Conservation (phyloP, 2,888 invertebrate species). For the Mystacides longicornis region DNA sequence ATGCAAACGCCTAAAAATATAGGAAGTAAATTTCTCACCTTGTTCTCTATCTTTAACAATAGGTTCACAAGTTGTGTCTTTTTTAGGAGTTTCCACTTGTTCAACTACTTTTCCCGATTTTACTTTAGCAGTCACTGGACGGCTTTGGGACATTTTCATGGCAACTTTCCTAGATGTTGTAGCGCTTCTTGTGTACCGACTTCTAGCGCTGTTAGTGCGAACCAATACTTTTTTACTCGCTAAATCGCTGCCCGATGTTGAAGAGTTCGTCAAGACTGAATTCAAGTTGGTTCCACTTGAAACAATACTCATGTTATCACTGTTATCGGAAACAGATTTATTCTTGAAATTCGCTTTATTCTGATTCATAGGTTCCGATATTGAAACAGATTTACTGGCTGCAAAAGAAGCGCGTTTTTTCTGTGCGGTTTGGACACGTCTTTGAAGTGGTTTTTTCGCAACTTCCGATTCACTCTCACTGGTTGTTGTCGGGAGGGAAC, state of each 20-base stretch:
- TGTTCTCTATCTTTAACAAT: constrained; percentile 62
- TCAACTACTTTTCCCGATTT: constrained; percentile 49
- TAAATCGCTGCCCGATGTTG: constrained; percentile 39
- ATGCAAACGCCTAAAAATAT: not conserved
- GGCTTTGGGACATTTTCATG: constrained; percentile 44
- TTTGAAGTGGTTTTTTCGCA: constrained; percentile 36
- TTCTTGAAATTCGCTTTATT: constrained; percentile 30
- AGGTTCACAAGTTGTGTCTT: constrained; percentile 34
- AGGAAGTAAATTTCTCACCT: constrained; percentile 38
- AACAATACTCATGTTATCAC: constrained; percentile 43
- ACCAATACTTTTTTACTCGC: constrained; percentile 40
- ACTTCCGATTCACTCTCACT: constrained; percentile 45
- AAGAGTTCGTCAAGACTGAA: constrained; percentile 39
- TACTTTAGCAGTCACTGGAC: constrained; percentile 58
- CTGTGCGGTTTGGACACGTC: constrained; percentile 40
- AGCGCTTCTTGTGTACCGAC: constrained; percentile 46
- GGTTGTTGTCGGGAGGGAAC: constrained; percentile 48
- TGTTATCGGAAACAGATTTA: constrained; percentile 33
- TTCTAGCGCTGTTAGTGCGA: constrained; percentile 35
- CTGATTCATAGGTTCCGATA: constrained; percentile 40
- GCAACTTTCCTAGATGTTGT: constrained; percentile 41
- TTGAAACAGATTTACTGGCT: constrained; percentile 44
- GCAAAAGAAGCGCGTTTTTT: constrained; percentile 41
- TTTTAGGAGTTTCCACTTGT: constrained; percentile 39
- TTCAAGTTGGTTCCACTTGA: constrained; percentile 42